Evolutionary conservation across 1,140 invertebrate species (phyloP).

Genomic region (Diorhabda sublineata): DNA sequence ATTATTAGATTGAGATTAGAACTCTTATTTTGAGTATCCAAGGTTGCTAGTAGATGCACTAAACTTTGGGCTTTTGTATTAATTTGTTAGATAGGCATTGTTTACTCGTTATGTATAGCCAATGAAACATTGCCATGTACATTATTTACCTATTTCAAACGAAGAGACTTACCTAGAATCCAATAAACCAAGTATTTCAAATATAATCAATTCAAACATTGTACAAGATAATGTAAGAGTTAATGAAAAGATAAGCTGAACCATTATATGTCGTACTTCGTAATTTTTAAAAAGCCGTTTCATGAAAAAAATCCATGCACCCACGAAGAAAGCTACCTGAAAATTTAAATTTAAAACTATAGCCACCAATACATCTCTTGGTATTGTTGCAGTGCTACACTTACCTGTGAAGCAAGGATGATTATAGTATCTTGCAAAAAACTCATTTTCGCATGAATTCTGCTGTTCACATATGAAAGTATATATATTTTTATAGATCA

Average conservation of each 20-base stretch:
- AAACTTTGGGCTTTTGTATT: too few species aligned
- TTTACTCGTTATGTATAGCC: too few species aligned
- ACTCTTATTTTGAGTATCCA: too few species aligned
- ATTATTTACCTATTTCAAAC: too few species aligned
- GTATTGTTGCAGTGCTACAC: conserved; percentile 26
- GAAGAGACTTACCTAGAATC: conserved; percentile 54
- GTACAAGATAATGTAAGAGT: conserved; percentile 97
- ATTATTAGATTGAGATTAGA: too few species aligned
- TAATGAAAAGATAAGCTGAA: conserved; percentile 94
- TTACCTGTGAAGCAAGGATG: conserved; percentile 65
- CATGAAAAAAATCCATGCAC: conserved; percentile 98
- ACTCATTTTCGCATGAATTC: conserved; percentile 51
- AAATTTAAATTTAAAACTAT: conserved; percentile 44
- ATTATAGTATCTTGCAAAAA: conserved; percentile 65
- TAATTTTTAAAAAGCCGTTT: conserved; percentile 98
- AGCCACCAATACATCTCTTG: not conserved
- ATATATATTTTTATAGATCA: too few species aligned
- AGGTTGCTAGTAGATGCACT: too few species aligned
- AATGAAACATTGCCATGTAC: too few species aligned
- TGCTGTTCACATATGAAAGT: too few species aligned
- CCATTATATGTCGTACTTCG: conserved; percentile 91
- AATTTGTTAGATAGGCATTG: too few species aligned
- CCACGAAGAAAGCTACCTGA: conserved; percentile 90
- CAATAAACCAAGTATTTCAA: conserved; percentile 95
- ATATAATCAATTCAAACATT: conserved; percentile 99